Evolutionary conservation across 2,797 vertebrate species (phyloP).

Genomic region (Takifugu rubripes): DNA sequence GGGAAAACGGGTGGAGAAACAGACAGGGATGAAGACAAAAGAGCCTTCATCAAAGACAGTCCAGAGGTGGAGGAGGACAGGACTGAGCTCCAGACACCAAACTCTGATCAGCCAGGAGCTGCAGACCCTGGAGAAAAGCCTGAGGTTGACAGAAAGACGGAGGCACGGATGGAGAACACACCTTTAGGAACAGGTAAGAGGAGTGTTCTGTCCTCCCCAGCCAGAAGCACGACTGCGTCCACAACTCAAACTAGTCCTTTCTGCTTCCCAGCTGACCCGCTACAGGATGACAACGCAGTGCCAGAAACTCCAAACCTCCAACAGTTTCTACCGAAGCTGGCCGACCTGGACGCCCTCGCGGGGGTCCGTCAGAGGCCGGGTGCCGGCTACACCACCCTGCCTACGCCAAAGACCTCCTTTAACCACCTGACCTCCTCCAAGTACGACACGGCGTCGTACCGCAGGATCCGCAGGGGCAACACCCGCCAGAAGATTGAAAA

Average conservation of each 20-base stretch:
- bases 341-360: conserved; percentile 17
- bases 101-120: conserved; percentile 11
- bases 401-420: conserved; percentile 69
- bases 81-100: conserved; percentile 5
- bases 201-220: neutral
- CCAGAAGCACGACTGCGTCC: too few species aligned
- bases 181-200: conserved; percentile 51
- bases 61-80: conserved; percentile 6
- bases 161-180: conserved; percentile 7
- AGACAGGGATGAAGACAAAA: conserved; percentile 7
- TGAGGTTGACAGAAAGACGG: conserved; percentile 1
- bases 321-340: too few species aligned
- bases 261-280: conserved; percentile 41
- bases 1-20: neutral
- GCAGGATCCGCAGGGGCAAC: conserved; percentile 91
- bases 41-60: neutral
- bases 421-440: conserved; percentile 80
- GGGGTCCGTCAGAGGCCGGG: conserved; percentile 33
- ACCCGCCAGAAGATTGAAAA: conserved; percentile 90
- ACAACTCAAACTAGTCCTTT: neutral
- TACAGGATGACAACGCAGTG: conserved; percentile 53
- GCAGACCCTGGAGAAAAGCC: conserved; percentile 11
- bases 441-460: conserved; percentile 92
- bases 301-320: conserved; percentile 34
- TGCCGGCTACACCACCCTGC: conserved; percentile 54